Base-by-base conservation (phyloP, 2,113 vertebrate species). In the Petrocephalus microphthalmus region DNA sequence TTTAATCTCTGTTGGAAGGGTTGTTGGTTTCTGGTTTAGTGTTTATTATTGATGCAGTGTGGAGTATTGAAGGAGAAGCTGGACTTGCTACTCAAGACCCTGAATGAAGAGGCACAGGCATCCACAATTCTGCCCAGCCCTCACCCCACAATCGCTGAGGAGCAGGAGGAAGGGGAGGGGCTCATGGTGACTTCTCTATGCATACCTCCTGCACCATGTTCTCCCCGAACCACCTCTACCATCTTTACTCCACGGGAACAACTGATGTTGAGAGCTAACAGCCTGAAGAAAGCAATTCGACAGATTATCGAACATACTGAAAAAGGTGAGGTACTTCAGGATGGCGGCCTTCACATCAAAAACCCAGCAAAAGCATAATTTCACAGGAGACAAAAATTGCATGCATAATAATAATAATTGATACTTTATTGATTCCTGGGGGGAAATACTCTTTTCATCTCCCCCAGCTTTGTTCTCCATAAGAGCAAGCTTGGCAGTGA, bases 251-350 rank as follows among this genome's bases (percentile, higher is more conserved):
- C 97, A 0, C 94, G 98, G 19, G 98, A 99, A 47, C 98, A 99
- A 93, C 96, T 99, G 89, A 99, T 99, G 98, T 92, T 99, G 33
- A 92, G 98, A 92, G 98, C 98, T 56, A 99, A 99, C 94, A 99
- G 98, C 88, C 94, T 99, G 94, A 99, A 99, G 93, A 99, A 99
- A 89, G 98, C 98, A 10, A 98, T 99, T 92, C 95, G 98, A 7
- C 98, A 99, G 93, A 99, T 99, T 89, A 99, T 99, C 89, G 98
- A 99, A 52, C 98, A 99, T 91, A 97, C 98, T 0, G 98, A 99
- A 89, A 99, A 96, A 96, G 98, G 98, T 99, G 93, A 90, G 7
- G 60, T 7, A 49, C 1, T 22, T 47, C 19, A 89, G 71, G 60
- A 74, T 19, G 4, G 33, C 45, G 52, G 47, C 20, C 33, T 54